Evolutionary conservation across 2,113 vertebrate species (phyloP).

Genomic region (Tringa solitaria): DNA sequence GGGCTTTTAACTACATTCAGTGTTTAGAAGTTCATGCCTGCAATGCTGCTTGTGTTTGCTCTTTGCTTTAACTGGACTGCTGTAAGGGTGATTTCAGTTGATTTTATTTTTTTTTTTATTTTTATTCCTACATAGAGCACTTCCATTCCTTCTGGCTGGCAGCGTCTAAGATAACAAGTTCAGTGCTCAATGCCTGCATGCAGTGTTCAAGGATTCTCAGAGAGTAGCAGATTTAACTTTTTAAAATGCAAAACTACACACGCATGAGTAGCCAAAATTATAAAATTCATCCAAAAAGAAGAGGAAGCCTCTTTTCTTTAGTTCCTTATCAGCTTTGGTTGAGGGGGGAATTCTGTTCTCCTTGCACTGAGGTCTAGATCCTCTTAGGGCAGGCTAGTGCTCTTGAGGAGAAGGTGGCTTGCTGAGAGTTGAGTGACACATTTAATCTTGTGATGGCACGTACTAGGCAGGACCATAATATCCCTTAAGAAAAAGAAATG

Average conservation of each 20-base stretch:
- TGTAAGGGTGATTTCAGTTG: neutral
- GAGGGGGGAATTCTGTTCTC: neutral
- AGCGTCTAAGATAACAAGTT: neutral
- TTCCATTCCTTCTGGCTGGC: neutral
- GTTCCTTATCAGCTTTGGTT: neutral
- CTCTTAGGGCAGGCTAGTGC: neutral
- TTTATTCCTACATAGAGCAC: neutral
- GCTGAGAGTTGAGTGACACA: neutral
- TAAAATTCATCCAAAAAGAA: neutral
- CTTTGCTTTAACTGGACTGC: neutral
- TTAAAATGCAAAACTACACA: neutral
- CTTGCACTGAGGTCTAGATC: neutral
- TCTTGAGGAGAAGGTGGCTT: neutral
- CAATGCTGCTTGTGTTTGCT: neutral
- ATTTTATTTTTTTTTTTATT: neutral
- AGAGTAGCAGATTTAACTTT: neutral
- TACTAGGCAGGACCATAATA: neutral
- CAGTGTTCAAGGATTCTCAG: neutral
- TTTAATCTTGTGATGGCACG: neutral
- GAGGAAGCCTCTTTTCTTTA: neutral
- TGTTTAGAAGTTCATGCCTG: neutral
- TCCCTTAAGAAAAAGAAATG: constrained; percentile 17
- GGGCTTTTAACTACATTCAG: neutral
- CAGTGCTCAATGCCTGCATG: neutral
- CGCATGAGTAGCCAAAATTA: neutral